Conservation (phyloP, 1,140 invertebrate genomes). For the Drosophila suzukii region DNA sequence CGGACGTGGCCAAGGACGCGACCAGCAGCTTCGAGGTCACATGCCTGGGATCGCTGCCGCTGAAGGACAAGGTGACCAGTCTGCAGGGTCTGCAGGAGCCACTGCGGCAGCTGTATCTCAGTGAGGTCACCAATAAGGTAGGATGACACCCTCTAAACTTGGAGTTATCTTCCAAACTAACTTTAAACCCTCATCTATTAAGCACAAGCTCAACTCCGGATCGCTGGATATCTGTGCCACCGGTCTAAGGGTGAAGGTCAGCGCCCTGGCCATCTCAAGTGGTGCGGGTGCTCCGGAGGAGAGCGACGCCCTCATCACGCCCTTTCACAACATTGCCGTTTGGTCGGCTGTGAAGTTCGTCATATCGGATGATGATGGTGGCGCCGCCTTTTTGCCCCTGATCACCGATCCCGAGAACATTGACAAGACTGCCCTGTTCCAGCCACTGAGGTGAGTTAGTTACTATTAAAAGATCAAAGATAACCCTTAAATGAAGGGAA, state of each 20-base stretch:
- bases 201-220: conserved; percentile 82
- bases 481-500: no score
- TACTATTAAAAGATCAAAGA: neutral
- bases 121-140: conserved; percentile 70
- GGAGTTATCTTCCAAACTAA: neutral
- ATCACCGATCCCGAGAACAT: conserved; percentile 93
- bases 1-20: conserved; percentile 90
- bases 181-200: neutral
- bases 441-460: conserved; percentile 75
- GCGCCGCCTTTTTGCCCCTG: conserved; percentile 91
- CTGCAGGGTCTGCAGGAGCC: conserved; percentile 93
- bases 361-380: conserved; percentile 85
- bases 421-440: conserved; percentile 89
- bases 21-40: conserved; percentile 89
- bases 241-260: conserved; percentile 87
- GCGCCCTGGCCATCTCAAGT: conserved; percentile 17
- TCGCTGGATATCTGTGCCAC: conserved; percentile 89
- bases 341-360: conserved; percentile 95
- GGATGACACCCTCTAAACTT: no score
- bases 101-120: conserved; percentile 91
- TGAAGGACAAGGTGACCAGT: conserved; percentile 92
- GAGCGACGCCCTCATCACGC: conserved; percentile 87
- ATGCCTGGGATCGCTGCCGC: conserved; percentile 92
- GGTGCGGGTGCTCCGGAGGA: conserved; percentile 26
- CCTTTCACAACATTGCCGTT: conserved; percentile 95